phyloP scores from a whole-genome alignment of 1,140 invertebrate genomes.

The Popillia japonica region DNA sequence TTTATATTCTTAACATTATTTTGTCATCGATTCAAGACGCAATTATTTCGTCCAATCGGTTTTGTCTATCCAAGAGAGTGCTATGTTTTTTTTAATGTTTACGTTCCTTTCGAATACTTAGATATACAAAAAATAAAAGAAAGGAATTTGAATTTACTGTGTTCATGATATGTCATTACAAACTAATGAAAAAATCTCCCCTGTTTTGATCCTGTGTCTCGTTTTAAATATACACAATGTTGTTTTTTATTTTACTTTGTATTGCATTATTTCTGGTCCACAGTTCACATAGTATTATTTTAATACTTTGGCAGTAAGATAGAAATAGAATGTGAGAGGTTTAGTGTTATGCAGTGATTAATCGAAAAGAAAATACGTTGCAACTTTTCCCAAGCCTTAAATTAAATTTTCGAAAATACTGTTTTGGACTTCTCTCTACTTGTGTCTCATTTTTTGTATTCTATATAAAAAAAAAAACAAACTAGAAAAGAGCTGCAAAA shows the following conservation, averaged over 20 bases:
- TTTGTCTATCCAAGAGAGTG: neutral
- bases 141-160: slow-evolving; percentile 1
- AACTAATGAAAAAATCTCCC: slow-evolving; percentile 32
- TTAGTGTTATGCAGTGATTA: slow-evolving; percentile 45
- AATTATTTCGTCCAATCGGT: neutral
- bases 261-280: slow-evolving; percentile 19
- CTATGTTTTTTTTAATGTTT: neutral
- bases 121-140: neutral
- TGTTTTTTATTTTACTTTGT: slow-evolving; percentile 23
- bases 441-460: neutral
- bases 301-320: slow-evolving; percentile 48
- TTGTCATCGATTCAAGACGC: slow-evolving; percentile 11
- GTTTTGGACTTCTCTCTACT: neutral
- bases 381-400: slow-evolving; percentile 3
- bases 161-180: slow-evolving; percentile 22
- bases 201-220: neutral
- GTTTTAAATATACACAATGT: slow-evolving; percentile 24
- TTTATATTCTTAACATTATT: slow-evolving; percentile 3
- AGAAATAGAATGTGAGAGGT: slow-evolving; percentile 42
- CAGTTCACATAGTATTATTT: slow-evolving; percentile 12
- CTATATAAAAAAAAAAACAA: neutral
- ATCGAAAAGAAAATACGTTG: slow-evolving; percentile 58
- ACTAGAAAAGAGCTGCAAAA: slow-evolving; percentile 39
- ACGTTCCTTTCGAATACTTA: neutral
- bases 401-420: slow-evolving; percentile 21